Base-by-base conservation (phyloP, 2,113 vertebrate species). In the Tautogolabrus adspersus region DNA sequence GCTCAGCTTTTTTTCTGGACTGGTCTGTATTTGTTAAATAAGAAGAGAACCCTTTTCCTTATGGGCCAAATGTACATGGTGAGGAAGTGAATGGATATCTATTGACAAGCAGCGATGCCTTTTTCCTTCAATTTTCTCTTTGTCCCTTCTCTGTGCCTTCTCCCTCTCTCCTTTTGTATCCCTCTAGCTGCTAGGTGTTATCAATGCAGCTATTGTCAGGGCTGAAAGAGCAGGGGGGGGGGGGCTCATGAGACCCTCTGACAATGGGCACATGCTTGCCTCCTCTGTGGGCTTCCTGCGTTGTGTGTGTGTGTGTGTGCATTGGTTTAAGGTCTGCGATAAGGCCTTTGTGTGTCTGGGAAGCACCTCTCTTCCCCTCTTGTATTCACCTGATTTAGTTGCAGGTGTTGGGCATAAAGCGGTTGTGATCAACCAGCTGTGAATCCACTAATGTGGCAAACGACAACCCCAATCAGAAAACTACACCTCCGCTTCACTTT, bases 171-270 rank as follows among this genome's bases (percentile, higher is more conserved):
- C 66, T 75, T 79, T 77, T 70, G 65, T 84, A 61, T 82, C 80
- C 72, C 62, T 75, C 64, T 66, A 10, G 63, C 72, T 72, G 47
- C 77, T 86, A 84, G 89, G 77, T 93, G 84, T 87, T 88, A 81
- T 91, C 89, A 85, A 79, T 89, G 87, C 85, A 42, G 86, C 89
- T 82, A 79, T 82, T 93, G 86, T 93, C 77, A 58, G 63, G 73
- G 71, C 76, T 86, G 76, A 91, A 92, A 86, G 81, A 90, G 79
- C 75, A 38, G 82, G 59, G 77, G 26, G 26, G 26, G 26, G 26
- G 26, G 80, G 76, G 66, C 88, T 89, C 83, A 66, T 69, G 81
- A 86, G 79, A 88, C 87, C 81, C 68, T 74, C 34, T 82, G 58
- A 90, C 86, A 91, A 91, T 85, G 83, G 86, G 63, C 86, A 87